Conservation (phyloP, 2,797 vertebrate genomes). For the Telmatherina bonti region DNA sequence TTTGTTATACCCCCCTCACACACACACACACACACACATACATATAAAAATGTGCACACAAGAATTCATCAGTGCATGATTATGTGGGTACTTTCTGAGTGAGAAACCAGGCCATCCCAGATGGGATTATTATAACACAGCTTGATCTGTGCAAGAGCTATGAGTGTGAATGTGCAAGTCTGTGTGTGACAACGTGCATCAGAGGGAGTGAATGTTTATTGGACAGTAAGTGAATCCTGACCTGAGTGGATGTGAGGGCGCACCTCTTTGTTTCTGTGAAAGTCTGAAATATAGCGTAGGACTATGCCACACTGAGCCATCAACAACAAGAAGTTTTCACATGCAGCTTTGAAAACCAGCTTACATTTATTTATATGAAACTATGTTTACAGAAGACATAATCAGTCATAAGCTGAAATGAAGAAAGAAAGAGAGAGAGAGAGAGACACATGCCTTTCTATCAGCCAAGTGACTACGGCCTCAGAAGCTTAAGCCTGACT, state of each 20-base stretch:
- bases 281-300: constrained; percentile 42
- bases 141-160: constrained; percentile 62
- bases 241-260: constrained; percentile 38
- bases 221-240: constrained; percentile 28
- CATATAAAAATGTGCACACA: constrained; percentile 22
- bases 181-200: constrained; percentile 31
- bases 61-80: constrained; percentile 68
- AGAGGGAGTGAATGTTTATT: constrained; percentile 43
- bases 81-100: constrained; percentile 63
- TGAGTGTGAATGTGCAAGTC: constrained; percentile 36
- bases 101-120: constrained; percentile 64
- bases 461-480: constrained; percentile 34
- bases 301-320: constrained; percentile 29
- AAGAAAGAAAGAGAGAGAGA: no score
- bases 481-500: constrained; percentile 39
- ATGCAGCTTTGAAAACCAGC: constrained; percentile 27
- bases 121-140: constrained; percentile 74
- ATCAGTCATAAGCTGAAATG: constrained; percentile 38
- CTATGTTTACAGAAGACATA: constrained; percentile 5
- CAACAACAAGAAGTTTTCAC: constrained; percentile 29
- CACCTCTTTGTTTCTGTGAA: constrained; percentile 34
- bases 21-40: constrained; percentile 11
- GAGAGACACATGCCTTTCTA: constrained; percentile 24
- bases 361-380: constrained; percentile 8
- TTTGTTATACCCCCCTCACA: constrained; percentile 22